Conservation (phyloP, 2,797 vertebrate genomes). For the Intellagama lesueurii region DNA sequence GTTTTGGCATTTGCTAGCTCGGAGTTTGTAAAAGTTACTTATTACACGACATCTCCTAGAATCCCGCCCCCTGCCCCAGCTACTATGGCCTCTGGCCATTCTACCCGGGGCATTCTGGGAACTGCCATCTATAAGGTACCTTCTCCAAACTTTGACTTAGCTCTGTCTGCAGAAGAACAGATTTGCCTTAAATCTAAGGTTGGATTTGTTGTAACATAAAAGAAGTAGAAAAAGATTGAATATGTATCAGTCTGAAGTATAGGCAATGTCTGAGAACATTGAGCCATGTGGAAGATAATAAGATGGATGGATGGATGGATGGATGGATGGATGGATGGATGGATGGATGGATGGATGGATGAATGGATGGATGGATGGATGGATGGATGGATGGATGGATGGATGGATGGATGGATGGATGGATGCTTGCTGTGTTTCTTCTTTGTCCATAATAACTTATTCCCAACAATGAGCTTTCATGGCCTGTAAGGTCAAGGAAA, state of each 20-base stretch:
- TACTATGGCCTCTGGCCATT: too few species aligned
- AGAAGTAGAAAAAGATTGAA: background rate
- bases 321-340: background rate
- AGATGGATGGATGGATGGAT: background rate
- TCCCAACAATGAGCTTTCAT: background rate
- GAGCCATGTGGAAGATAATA: background rate
- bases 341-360: background rate
- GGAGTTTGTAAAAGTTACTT: too few species aligned
- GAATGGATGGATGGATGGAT: background rate
- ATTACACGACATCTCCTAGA: too few species aligned
- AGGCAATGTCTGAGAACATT: accelerated
- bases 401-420: background rate
- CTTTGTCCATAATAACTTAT: background rate
- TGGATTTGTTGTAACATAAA: accelerated
- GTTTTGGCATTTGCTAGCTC: too few species aligned
- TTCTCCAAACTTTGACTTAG: too few species aligned
- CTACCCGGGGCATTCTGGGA: too few species aligned
- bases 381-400: background rate
- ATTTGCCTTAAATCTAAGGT: background rate
- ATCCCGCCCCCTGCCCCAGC: too few species aligned
- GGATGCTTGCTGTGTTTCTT: background rate
- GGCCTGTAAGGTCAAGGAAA: background rate
- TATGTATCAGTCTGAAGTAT: background rate
- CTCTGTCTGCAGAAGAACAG: too few species aligned
- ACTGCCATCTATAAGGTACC: too few species aligned